Evolutionary conservation across 2,888 invertebrate species (phyloP).

Genomic region (Reticulitermes lucifugus): DNA sequence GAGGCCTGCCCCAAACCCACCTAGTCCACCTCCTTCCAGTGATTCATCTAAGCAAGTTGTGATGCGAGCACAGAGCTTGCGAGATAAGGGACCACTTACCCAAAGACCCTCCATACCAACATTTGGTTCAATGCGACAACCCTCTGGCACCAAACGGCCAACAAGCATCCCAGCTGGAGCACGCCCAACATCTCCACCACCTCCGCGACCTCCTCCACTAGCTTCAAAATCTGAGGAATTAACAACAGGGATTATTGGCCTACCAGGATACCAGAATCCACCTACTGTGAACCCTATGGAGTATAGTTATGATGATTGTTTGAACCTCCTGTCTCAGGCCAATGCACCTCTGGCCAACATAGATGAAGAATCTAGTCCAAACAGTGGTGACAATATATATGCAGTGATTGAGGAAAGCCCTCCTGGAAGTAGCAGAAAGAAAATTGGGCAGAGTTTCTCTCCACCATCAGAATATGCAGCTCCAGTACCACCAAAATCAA

Average conservation of each 20-base stretch:
- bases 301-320: slow-evolving; percentile 79
- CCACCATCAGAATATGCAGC: slow-evolving; percentile 44
- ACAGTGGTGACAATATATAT: slow-evolving; percentile 81
- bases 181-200: slow-evolving; percentile 82
- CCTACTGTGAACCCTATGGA: slow-evolving; percentile 64
- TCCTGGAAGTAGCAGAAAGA: slow-evolving; percentile 56
- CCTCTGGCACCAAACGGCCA: slow-evolving; percentile 75
- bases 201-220: slow-evolving; percentile 72
- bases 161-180: slow-evolving; percentile 76
- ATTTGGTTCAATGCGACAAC: slow-evolving; percentile 86
- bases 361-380: slow-evolving; percentile 68
- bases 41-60: slow-evolving; percentile 72
- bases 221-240: slow-evolving; percentile 37
- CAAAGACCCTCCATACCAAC: slow-evolving; percentile 76
- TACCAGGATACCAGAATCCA: slow-evolving; percentile 63
- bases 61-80: slow-evolving; percentile 85
- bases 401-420: slow-evolving; percentile 88
- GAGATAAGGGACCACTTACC: slow-evolving; percentile 67
- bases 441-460: slow-evolving; percentile 11
- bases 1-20: slow-evolving; percentile 62
- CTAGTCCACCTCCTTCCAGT: slow-evolving; percentile 65
- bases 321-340: slow-evolving; percentile 71
- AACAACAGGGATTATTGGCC: slow-evolving; percentile 56
- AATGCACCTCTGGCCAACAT: slow-evolving; percentile 71
- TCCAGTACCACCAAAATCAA: slow-evolving; percentile 41